A percentile compares a stretch with the other conserved stretches of the same genome.
Conservation (phyloP, 2,113 vertebrate genomes). For the Cairina moschata region DNA sequence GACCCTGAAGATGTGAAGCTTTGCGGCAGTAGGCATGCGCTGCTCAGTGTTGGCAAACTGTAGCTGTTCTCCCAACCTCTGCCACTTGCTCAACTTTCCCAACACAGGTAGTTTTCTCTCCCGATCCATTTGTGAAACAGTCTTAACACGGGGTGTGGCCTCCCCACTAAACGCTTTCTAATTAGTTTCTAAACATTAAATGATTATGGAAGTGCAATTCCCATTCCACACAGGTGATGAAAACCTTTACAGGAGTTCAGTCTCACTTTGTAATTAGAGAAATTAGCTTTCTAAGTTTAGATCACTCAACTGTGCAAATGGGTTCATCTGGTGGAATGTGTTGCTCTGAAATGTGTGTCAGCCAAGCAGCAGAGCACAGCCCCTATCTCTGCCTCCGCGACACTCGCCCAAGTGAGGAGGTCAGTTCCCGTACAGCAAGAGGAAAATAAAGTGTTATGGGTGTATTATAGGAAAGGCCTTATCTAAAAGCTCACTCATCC, state of each 20-base stretch:
- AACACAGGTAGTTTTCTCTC: not conserved
- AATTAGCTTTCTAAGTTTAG: conserved; percentile 79
- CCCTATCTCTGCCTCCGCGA: conserved; percentile 50
- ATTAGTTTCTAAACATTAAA: conserved; percentile 63
- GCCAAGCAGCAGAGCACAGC: conserved; percentile 17
- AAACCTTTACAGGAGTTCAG: conserved; percentile 73
- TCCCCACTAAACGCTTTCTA: conserved; percentile 33
- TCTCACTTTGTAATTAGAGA: conserved; percentile 77
- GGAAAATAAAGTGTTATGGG: conserved; percentile 59
- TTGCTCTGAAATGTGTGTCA: conserved; percentile 49
- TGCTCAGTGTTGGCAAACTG: not conserved
- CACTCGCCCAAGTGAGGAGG: conserved; percentile 41
- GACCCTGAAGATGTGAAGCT: not conserved
- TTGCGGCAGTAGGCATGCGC: not conserved
- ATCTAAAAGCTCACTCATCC: conserved; percentile 48
- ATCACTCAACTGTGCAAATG: conserved; percentile 73
- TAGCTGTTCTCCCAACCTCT: not conserved
- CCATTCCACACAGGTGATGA: conserved; percentile 67
- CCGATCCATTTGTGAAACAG: conserved; percentile 46
- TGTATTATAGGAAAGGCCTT: conserved; percentile 58
- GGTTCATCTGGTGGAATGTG: conserved; percentile 63
- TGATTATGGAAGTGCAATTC: conserved; percentile 65
- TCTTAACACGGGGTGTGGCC: conserved; percentile 17
- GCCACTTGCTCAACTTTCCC: conserved; percentile 24
- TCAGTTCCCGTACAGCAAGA: conserved; percentile 29